phyloP scores from a whole-genome alignment of 2,888 invertebrate species.

The Drosophila nr. fundita region DNA sequence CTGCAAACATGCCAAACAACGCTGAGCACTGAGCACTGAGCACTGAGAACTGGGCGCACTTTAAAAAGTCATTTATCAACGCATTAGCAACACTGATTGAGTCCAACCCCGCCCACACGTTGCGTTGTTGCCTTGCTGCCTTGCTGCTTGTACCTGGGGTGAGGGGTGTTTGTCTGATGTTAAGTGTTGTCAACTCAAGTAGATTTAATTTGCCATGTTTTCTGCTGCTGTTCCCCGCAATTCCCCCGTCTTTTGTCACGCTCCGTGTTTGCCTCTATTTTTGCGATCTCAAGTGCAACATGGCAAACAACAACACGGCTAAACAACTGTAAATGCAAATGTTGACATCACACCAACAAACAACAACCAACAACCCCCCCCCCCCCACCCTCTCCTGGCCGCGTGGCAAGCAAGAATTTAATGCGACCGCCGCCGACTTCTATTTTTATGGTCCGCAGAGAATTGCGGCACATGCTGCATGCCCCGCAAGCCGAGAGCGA shows the following conservation, averaged over 20 bases:
- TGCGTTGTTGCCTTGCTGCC: neutral
- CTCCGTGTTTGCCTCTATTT: constrained; percentile 19
- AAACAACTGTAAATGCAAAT: constrained; percentile 78
- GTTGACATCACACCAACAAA: constrained; percentile 72
- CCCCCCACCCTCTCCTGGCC: constrained; percentile 17
- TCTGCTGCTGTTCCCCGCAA: constrained; percentile 14
- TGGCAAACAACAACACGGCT: constrained; percentile 62
- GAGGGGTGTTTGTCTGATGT: constrained; percentile 43
- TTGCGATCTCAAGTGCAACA: constrained; percentile 70
- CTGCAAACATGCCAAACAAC: constrained; percentile 13
- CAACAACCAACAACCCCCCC: neutral
- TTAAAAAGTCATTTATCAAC: constrained; percentile 79
- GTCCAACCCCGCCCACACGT: constrained; percentile 36
- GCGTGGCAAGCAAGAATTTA: constrained; percentile 67
- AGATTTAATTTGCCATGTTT: constrained; percentile 83
- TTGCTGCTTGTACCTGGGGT: neutral
- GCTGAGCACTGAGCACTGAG: constrained; percentile 1
- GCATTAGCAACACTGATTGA: constrained; percentile 78
- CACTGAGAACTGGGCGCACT: constrained; percentile 54
- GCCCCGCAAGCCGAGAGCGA: neutral
- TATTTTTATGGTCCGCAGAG: constrained; percentile 78
- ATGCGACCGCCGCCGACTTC: constrained; percentile 65
- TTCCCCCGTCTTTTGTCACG: neutral
- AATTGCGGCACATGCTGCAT: constrained; percentile 77
- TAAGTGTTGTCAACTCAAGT: constrained; percentile 83